Percentiles rank a stretch among this genome's conserved stretches.
These are phyloP conservation scores for Heteromyza rotundicornis DNA, from an alignment of 2,888 invertebrate species.

Conservation along the genomic window DNA sequence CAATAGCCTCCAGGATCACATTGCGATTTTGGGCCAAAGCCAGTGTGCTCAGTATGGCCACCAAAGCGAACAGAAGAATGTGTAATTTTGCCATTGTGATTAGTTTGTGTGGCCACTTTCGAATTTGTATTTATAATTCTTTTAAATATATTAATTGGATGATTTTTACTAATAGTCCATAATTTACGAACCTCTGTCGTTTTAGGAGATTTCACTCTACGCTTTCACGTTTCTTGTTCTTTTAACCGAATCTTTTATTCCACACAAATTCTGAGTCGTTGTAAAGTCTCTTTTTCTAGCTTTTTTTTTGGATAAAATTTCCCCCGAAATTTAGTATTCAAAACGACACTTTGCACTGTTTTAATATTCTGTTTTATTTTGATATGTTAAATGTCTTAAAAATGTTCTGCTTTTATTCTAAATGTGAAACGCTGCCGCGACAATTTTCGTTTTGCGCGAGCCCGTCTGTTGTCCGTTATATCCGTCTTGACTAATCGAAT, in stretches of 20 bases:
- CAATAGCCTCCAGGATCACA: slow-evolving; percentile 50
- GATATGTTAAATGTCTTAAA: background rate
- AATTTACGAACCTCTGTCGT: no score
- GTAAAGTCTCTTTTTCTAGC: no score
- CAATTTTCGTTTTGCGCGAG: slow-evolving; percentile 21
- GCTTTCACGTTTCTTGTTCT: no score
- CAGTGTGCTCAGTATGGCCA: slow-evolving; percentile 16
- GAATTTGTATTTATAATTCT: no score
- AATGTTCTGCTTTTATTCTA: slow-evolving; percentile 3
- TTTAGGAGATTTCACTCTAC: no score
- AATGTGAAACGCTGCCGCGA: slow-evolving; percentile 24
- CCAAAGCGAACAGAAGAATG: background rate
- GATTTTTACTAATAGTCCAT: no score
- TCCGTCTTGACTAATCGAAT: slow-evolving; percentile 44
- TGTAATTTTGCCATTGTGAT: no score
- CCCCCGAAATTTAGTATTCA: no score
- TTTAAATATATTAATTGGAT: no score
- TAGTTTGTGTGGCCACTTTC: background rate
- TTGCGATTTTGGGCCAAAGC: slow-evolving; percentile 38
- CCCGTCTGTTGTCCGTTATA: slow-evolving; percentile 34
- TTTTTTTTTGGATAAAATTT: no score
- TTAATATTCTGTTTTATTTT: slow-evolving; percentile 1
- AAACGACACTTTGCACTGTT: slow-evolving; percentile 1
- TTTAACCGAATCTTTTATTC: no score
- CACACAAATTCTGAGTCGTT: no score